Conservation (phyloP, 2,113 vertebrate species). For the Gymnorhina tibicen region DNA sequence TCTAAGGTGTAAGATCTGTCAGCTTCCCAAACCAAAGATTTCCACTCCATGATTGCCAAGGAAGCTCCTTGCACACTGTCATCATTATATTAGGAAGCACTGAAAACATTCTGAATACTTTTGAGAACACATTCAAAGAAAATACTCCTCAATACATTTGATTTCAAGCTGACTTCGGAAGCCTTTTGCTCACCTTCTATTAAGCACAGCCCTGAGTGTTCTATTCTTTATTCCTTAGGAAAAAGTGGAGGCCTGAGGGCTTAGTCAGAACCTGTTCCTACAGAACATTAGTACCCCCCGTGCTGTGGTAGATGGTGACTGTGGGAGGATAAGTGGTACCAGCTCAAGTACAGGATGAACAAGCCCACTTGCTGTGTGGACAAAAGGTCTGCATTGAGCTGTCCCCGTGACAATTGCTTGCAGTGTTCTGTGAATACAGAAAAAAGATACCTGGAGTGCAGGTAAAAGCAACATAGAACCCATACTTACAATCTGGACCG, state of each 20-base stretch:
- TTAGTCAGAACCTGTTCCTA: neutral
- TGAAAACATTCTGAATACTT: neutral
- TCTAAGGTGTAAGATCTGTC: neutral
- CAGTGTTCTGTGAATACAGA: neutral
- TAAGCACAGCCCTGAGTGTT: neutral
- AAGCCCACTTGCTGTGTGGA: neutral
- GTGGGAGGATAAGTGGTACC: neutral
- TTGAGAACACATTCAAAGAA: neutral
- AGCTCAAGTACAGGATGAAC: neutral
- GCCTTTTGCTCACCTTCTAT: neutral
- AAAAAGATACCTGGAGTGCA: neutral
- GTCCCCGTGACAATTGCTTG: neutral
- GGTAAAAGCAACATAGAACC: neutral
- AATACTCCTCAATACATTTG: neutral
- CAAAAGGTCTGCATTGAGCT: neutral
- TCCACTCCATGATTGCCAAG: neutral
- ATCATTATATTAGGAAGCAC: neutral
- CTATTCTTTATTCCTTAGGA: neutral
- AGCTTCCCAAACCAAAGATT: conserved; percentile 24
- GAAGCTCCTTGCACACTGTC: neutral
- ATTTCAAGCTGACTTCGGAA: neutral
- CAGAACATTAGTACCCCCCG: neutral
- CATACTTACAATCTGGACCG: neutral
- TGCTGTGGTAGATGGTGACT: neutral
- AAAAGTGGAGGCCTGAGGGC: neutral